Conservation (phyloP, 2,113 vertebrate species). For the Phyllostomus discolor region DNA sequence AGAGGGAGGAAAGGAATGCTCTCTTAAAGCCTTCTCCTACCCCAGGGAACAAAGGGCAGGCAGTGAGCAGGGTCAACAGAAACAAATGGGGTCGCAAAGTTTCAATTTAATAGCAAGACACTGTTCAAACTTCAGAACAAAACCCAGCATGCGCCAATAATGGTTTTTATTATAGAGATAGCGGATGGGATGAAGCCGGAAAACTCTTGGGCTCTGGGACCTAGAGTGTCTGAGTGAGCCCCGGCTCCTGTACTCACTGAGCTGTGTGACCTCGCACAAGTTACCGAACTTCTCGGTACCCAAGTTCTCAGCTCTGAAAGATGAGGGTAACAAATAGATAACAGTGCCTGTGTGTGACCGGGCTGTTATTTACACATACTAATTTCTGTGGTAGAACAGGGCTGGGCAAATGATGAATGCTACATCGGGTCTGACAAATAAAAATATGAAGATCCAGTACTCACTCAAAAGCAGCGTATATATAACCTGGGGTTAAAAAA, state of each 20-base stretch:
- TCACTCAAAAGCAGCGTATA: not conserved
- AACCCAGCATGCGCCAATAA: not conserved
- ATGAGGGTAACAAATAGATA: not conserved
- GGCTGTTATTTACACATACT: not conserved
- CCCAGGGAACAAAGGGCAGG: not conserved
- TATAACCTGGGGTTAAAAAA: not conserved
- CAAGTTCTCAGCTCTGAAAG: not conserved
- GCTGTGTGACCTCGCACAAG: not conserved
- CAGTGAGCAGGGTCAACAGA: not conserved
- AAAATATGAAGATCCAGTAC: not conserved
- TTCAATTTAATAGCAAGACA: not conserved
- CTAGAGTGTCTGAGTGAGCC: not conserved
- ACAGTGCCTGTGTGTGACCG: not conserved
- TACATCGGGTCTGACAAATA: not conserved
- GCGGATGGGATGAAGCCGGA: not conserved
- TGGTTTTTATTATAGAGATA: not conserved
- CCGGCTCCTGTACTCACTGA: not conserved
- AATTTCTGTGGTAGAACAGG: not conserved
- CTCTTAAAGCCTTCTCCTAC: not conserved
- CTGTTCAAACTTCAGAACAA: not conserved
- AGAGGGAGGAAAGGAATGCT: not conserved
- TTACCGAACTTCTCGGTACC: not conserved
- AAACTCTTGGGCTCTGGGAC: not conserved
- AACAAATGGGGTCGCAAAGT: not conserved
- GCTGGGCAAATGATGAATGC: not conserved